A percentile compares a stretch with the other conserved stretches of the same genome.
Evolutionary conservation across 2,888 invertebrate species (phyloP).

Genomic region (Spodoptera exigua): DNA sequence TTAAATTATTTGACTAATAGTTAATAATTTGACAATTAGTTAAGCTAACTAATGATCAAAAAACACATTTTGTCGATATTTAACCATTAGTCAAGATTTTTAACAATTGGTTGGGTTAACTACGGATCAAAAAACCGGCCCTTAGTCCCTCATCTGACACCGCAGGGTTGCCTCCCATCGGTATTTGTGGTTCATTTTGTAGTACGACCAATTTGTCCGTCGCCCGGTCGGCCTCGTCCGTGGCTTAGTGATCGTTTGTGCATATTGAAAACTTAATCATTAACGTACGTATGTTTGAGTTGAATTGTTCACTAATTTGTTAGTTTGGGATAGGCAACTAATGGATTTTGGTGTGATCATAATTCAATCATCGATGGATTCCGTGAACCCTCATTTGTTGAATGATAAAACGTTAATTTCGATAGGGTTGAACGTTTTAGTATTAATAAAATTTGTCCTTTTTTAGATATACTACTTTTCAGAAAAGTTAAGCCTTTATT

Average conservation of each 20-base stretch:
- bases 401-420: background rate
- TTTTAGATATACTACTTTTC: too few relatives aligned
- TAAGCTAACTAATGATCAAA: too few relatives aligned
- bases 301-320: constrained; percentile 40
- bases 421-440: background rate
- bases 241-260: constrained; percentile 50
- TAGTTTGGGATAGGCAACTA: constrained; percentile 33
- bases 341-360: constrained; percentile 35
- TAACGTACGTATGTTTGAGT: constrained; percentile 42
- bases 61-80: too few relatives aligned
- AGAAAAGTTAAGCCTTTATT: too few relatives aligned
- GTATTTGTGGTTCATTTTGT: constrained; percentile 53
- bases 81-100: too few relatives aligned
- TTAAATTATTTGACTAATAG: too few relatives aligned
- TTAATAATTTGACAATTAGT: too few relatives aligned
- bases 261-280: constrained; percentile 64
- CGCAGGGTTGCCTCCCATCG: constrained; percentile 53
- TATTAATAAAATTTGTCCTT: too few relatives aligned
- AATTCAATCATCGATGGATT: constrained; percentile 22
- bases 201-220: constrained; percentile 58
- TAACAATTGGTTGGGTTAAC: too few relatives aligned
- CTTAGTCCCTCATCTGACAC: constrained; percentile 32
- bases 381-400: too few relatives aligned
- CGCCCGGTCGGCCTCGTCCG: constrained; percentile 24
- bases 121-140: too few relatives aligned